A percentile compares a stretch with the other conserved stretches of the same genome.
Conservation (phyloP, 2,797 vertebrate species). For the Poeciliopsis gracilis region DNA sequence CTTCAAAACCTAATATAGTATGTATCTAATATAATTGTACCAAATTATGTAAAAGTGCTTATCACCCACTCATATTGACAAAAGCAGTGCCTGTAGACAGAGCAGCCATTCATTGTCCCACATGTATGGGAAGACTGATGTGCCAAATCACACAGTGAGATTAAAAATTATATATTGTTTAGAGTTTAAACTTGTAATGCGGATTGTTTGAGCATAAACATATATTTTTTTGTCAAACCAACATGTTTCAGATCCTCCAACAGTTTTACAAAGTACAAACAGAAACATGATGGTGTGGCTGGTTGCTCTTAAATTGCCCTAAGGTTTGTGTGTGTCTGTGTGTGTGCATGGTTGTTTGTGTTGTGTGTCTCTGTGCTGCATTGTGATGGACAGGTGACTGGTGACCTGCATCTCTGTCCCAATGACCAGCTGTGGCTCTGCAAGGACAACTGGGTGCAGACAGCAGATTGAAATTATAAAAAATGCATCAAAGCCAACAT, state of each 20-base stretch:
- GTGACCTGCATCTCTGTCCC: background rate
- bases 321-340: background rate
- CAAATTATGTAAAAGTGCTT: background rate
- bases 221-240: background rate
- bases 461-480: no score
- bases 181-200: background rate
- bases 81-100: background rate
- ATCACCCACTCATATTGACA: background rate
- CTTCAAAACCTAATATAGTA: constrained; percentile 34
- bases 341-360: background rate
- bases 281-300: background rate
- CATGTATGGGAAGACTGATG: background rate
- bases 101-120: background rate
- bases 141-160: background rate
- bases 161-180: background rate
- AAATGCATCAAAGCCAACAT: background rate
- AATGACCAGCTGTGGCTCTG: no score
- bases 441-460: no score
- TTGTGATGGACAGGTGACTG: background rate
- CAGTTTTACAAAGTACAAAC: background rate
- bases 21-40: constrained; percentile 11
- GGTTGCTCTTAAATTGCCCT: background rate
- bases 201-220: background rate
- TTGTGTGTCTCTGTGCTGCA: background rate
- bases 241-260: background rate